phyloP scores from a whole-genome alignment of 2,888 invertebrate genomes.

The Phaonia tiefii region DNA sequence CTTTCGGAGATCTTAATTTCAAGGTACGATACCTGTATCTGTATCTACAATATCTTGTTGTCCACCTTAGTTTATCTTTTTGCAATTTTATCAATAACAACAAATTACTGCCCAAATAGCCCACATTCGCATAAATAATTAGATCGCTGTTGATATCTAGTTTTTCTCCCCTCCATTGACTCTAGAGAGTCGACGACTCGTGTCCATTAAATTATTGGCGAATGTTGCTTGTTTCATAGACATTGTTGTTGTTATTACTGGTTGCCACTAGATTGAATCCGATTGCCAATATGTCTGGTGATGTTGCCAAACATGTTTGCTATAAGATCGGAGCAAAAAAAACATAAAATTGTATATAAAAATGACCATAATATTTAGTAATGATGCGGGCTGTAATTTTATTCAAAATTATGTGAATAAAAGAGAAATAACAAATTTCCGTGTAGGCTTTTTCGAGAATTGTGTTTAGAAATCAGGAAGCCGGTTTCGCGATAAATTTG shows the following conservation, averaged over 20 bases:
- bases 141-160: neutral
- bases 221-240: neutral
- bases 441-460: neutral
- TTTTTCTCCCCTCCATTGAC: neutral
- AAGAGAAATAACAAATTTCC: neutral
- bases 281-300: slow-evolving; percentile 63
- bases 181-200: neutral
- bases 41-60: slow-evolving; percentile 1
- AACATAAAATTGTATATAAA: slow-evolving; percentile 9
- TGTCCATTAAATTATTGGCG: neutral
- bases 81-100: slow-evolving; percentile 21
- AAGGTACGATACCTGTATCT: neutral
- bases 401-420: slow-evolving; percentile 28
- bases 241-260: neutral
- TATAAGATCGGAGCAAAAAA: neutral
- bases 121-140: slow-evolving; percentile 34
- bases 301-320: slow-evolving; percentile 56
- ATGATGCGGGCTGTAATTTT: slow-evolving; percentile 20
- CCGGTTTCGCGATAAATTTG: too few species aligned
- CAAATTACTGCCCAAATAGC: slow-evolving; percentile 29
- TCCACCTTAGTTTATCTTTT: slow-evolving; percentile 16
- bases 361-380: slow-evolving; percentile 5
- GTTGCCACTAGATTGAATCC: slow-evolving; percentile 13
- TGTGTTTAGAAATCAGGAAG: neutral
- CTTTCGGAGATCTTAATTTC: too few species aligned